Evolutionary conservation across 2,888 invertebrate species (phyloP).

Genomic region (Drepana falcataria): DNA sequence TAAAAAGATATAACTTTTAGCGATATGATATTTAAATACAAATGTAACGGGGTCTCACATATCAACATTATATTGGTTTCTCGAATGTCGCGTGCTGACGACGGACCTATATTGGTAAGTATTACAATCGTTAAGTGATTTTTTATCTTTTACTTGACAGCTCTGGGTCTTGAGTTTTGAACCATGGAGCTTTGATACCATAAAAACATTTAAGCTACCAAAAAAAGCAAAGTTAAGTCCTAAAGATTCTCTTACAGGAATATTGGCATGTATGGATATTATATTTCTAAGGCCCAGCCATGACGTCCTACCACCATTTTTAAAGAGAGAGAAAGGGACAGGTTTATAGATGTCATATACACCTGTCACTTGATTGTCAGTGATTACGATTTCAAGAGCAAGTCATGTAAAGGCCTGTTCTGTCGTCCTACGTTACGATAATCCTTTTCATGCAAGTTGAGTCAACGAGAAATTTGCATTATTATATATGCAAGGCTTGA

Average conservation of each 20-base stretch:
- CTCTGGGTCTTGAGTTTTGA: constrained; percentile 14
- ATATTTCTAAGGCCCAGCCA: background rate
- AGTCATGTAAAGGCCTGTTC: background rate
- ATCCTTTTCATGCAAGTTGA: background rate
- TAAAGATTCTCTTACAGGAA: background rate
- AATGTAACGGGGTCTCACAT: background rate
- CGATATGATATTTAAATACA: background rate
- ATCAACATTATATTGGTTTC: background rate
- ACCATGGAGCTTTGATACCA: no score
- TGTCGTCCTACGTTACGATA: background rate
- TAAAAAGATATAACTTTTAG: background rate
- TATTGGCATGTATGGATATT: background rate
- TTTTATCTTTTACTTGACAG: constrained; percentile 32
- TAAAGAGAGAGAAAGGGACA: no score
- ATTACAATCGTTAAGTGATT: constrained; percentile 24
- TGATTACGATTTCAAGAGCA: no score
- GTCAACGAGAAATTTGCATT: no score
- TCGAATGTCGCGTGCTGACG: constrained; percentile 8
- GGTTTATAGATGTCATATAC: no score
- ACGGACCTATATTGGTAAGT: constrained; percentile 12
- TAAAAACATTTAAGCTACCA: background rate
- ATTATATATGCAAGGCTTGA: no score
- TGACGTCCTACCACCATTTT: no score
- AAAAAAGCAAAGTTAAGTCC: background rate
- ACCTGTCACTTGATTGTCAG: no score